Evolutionary conservation across 2,113 vertebrate genomes (phyloP).

Genomic region (Nansenia antarctica): DNA sequence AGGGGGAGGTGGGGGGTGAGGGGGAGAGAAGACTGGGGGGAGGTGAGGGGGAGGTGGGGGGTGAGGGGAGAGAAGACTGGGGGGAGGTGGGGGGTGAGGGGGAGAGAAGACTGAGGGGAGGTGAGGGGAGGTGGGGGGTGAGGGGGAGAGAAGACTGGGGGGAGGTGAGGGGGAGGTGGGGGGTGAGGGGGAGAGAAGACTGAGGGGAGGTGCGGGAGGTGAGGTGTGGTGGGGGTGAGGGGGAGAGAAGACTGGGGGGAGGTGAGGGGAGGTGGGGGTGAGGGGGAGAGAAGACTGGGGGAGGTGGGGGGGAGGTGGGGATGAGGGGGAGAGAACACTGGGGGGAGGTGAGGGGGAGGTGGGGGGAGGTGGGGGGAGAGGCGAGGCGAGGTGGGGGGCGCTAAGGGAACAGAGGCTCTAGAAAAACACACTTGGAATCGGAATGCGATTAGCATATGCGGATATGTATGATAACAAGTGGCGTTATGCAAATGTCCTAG

Average conservation of each 20-base stretch:
- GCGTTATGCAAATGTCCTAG: slow-evolving; percentile 32
- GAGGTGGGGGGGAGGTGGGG: too few species aligned
- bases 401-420: neutral
- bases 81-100: too few species aligned
- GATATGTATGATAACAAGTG: neutral
- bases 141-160: too few species aligned
- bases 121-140: slow-evolving; percentile 20
- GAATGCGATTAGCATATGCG: slow-evolving; percentile 28
- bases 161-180: neutral
- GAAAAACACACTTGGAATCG: slow-evolving; percentile 53
- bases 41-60: neutral
- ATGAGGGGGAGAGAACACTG: neutral
- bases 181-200: neutral
- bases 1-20: neutral
- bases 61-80: slow-evolving; percentile 16
- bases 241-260: slow-evolving; percentile 3
- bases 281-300: too few species aligned
- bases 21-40: neutral
- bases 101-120: too few species aligned
- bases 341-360: neutral
- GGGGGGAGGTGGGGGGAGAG: slow-evolving; percentile 26
- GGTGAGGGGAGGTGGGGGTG: slow-evolving; percentile 19
- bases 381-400: too few species aligned
- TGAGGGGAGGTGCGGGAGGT: neutral
- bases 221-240: too few species aligned